Conservation (phyloP, 1,140 invertebrate genomes). For the Drosophila kanapiae region DNA sequence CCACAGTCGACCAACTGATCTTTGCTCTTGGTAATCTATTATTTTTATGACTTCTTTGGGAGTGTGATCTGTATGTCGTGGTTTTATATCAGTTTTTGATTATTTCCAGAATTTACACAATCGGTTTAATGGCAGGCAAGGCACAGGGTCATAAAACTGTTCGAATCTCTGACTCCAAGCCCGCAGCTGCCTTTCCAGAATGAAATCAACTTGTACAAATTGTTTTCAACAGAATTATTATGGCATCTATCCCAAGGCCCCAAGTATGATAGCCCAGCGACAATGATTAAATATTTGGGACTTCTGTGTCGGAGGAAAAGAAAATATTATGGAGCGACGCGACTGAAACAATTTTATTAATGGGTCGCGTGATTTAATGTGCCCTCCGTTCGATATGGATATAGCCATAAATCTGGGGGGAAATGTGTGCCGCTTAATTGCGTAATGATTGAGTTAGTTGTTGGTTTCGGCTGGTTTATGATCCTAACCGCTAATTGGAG, state of each 20-base stretch:
- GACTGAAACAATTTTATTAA: conserved; percentile 77
- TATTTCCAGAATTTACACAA: conserved; percentile 76
- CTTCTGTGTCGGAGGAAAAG: conserved; percentile 57
- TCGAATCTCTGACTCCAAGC: conserved; percentile 14
- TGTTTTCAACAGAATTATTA: conserved; percentile 80
- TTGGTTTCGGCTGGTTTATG: conserved; percentile 48
- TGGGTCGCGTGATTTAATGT: conserved; percentile 79
- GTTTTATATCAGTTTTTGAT: conserved; percentile 44
- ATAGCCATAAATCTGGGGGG: conserved; percentile 45
- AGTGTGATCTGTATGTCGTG: conserved; percentile 51
- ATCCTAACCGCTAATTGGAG: conserved; percentile 71
- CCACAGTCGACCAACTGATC: conserved; percentile 4
- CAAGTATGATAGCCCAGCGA: conserved; percentile 52
- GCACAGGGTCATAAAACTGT: conserved; percentile 62
- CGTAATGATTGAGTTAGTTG: conserved; percentile 79
- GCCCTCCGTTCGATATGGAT: conserved; percentile 41
- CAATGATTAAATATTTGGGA: conserved; percentile 79
- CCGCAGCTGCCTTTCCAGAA: conserved; percentile 44
- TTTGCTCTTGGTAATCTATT: conserved; percentile 2
- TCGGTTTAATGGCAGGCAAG: conserved; percentile 66
- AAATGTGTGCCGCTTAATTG: conserved; percentile 65
- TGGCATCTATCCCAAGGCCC: conserved; percentile 57
- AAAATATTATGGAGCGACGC: conserved; percentile 28
- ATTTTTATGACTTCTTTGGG: conserved; percentile 65
- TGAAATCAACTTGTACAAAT: conserved; percentile 75